A percentile compares a stretch with the other conserved stretches of the same genome.
phyloP scores from a whole-genome alignment of 2,797 vertebrate genomes.

The Notamacropus eugenii region DNA sequence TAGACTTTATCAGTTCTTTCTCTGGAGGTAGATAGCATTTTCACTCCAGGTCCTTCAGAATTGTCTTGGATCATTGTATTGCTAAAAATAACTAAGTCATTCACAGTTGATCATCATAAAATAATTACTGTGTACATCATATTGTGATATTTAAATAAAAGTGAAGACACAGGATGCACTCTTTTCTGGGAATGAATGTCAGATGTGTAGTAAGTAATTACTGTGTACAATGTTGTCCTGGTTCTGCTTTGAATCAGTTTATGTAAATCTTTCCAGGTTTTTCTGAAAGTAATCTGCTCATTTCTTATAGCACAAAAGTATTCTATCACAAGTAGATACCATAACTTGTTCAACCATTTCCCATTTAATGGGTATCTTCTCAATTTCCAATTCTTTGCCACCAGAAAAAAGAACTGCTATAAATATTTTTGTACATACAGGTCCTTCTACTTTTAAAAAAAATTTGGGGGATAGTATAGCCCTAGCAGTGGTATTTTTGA shows the following conservation, averaged over 20 bases:
- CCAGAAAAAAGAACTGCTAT: not conserved
- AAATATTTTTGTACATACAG: not conserved
- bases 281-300: not conserved
- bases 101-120: too few relatives aligned
- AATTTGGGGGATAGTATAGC: not conserved
- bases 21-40: not conserved
- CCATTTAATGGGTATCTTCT: not conserved
- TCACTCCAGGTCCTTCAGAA: not conserved
- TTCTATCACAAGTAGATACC: not conserved
- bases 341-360: not conserved
- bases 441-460: not conserved
- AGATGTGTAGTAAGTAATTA: too few relatives aligned
- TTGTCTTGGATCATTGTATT: not conserved
- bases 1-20: not conserved
- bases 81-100: not conserved
- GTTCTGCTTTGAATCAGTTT: not conserved
- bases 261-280: not conserved
- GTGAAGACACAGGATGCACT: too few relatives aligned
- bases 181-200: too few relatives aligned
- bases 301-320: not conserved
- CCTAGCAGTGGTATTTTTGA: not conserved
- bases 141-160: too few relatives aligned
- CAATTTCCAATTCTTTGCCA: too few relatives aligned
- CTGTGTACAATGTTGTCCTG: not conserved
- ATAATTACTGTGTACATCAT: too few relatives aligned